Evolutionary conservation across 2,113 vertebrate species (phyloP).

Genomic region (Poeciliopsis retropinna): DNA sequence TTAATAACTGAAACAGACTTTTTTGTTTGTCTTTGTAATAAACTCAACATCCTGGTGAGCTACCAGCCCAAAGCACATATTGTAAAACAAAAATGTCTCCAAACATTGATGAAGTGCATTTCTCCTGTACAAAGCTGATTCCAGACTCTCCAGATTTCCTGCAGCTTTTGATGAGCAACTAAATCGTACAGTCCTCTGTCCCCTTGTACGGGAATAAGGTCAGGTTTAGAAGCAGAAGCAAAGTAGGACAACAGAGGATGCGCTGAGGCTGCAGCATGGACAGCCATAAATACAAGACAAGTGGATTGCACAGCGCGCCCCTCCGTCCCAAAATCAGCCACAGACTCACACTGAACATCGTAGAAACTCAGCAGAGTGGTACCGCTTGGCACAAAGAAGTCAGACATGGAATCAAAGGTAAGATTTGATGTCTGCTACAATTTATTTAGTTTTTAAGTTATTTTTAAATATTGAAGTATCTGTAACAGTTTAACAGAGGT

Average conservation of each 20-base stretch:
- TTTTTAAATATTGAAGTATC: not conserved
- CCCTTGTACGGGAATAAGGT: constrained; percentile 54
- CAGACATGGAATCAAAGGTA: constrained; percentile 67
- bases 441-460: not conserved
- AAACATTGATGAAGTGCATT: not conserved
- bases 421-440: constrained; percentile 16
- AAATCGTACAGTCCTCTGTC: constrained; percentile 23
- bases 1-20: not conserved
- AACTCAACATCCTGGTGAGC: not conserved
- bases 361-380: constrained; percentile 28
- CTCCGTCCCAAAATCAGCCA: constrained; percentile 20
- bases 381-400: constrained; percentile 4
- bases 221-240: constrained; percentile 45
- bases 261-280: constrained; percentile 72
- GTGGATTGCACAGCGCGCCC: constrained; percentile 19
- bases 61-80: not conserved
- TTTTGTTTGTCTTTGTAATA: not conserved
- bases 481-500: not conserved
- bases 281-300: constrained; percentile 68
- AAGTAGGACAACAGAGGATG: constrained; percentile 69
- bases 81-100: not conserved
- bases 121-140: not conserved
- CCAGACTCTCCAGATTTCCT: not conserved
- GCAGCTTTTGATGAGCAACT: constrained; percentile 6
- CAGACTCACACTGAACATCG: constrained; percentile 12